phyloP scores from a whole-genome alignment of 1,140 invertebrate species.

The Hylyphantes graminicola region DNA sequence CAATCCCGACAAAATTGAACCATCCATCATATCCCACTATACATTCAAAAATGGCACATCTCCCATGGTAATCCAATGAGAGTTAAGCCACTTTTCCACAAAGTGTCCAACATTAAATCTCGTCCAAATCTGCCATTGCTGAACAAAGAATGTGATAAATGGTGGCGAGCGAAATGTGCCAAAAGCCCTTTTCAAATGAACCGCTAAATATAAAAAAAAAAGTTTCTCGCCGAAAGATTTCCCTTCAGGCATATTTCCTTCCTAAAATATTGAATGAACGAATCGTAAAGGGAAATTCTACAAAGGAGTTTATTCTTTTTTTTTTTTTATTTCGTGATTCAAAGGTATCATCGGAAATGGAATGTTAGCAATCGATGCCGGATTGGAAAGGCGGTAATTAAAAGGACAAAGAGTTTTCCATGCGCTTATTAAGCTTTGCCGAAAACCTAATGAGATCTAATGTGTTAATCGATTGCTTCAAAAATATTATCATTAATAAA shows the following conservation, averaged over 20 bases:
- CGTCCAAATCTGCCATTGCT: constrained; percentile 22
- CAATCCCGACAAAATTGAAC: constrained; percentile 6
- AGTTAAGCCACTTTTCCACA: too few species aligned
- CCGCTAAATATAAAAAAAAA: too few species aligned
- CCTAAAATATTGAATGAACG: too few species aligned
- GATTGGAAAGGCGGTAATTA: constrained; percentile 40
- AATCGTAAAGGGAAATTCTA: too few species aligned
- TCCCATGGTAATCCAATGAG: too few species aligned
- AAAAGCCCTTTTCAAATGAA: constrained; percentile 33
- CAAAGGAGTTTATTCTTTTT: too few species aligned
- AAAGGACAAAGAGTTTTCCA: constrained; percentile 34
- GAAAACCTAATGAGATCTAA: constrained; percentile 45
- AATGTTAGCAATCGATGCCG: constrained; percentile 34
- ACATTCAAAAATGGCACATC: too few species aligned
- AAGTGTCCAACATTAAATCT: not conserved
- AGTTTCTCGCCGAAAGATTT: too few species aligned
- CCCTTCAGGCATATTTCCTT: too few species aligned
- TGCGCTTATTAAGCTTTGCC: constrained; percentile 7
- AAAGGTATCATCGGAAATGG: constrained; percentile 37
- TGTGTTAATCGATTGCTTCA: constrained; percentile 48
- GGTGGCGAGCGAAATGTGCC: constrained; percentile 15
- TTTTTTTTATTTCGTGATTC: too few species aligned
- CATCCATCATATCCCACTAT: not conserved
- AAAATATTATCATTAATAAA: too few species aligned
- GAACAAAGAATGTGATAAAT: constrained; percentile 47